Base-by-base conservation (phyloP, 2,888 invertebrate species). In the Lithophane leautieri region DNA sequence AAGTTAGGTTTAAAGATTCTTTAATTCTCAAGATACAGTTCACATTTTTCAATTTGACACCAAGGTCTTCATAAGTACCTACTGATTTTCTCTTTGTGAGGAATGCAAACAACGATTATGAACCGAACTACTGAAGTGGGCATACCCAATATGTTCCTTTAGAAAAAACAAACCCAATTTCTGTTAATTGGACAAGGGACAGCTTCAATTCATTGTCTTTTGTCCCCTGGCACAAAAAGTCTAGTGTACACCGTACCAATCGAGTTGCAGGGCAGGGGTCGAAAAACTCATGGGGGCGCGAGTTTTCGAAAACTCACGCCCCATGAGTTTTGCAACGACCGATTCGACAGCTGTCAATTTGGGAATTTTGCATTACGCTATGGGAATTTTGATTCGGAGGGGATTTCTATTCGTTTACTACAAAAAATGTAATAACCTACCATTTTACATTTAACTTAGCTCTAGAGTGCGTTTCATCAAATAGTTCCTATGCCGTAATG, bases 141-240 rank as follows among this genome's bases (percentile, higher is more conserved):
- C 19, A 62, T 50, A 63, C 22, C 14, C 28, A 70, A 56, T 42
- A 42, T 50, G 6, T 11, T 40, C 50, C 19, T 44, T 44, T 42
- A 56, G n/a, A 40, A 63, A 58, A 78, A 3, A 71, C 22, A 52
- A 63, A 58, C 52, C 22, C 61, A 22, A 65, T 63, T 56, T 58
- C 71, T 34, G 34, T 78, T 78, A 50, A 52, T 71, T 78, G 60
- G 2, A 77, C 77, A 77, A 77, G 47, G 52, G 56, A 34, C 52
- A 40, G 34, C 34, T 52, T 78, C 34, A 19, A 58, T 28, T 50
- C 50, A 16, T 63, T 58, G 62, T 78, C 50, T 12, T 40, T 22
- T 6, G 34, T 44, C 78, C 70, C 63, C n/a, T 58, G 50, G 50
- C 56, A 56, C 56, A 71, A 70, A 77, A 58, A 50, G 70, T 25